Conservation (phyloP, 2,797 vertebrate species). For the Choloepus didactylus region DNA sequence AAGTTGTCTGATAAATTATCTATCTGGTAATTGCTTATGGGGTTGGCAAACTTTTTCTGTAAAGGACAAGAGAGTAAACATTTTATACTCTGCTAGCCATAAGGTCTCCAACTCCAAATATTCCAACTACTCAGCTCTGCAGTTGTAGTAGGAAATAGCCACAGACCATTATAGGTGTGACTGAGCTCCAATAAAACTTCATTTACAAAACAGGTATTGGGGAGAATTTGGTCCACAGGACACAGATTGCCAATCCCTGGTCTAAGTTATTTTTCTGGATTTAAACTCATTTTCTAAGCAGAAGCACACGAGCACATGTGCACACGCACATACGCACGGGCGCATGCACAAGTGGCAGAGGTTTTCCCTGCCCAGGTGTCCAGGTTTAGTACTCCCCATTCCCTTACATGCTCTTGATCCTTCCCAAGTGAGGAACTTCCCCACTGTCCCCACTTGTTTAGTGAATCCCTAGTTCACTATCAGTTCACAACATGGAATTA, state of each 20-base stretch:
- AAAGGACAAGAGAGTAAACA: not conserved
- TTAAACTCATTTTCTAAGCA: slow-evolving; percentile 23
- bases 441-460: not conserved
- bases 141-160: not conserved
- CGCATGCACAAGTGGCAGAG: not conserved
- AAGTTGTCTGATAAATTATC: not conserved
- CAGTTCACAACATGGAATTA: not conserved
- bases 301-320: not conserved
- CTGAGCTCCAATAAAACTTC: not conserved
- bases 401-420: not conserved
- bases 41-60: slow-evolving; percentile 4
- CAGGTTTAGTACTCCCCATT: not conserved
- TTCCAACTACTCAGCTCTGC: not conserved
- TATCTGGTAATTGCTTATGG: not conserved
- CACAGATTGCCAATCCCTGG: not conserved
- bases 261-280: not conserved
- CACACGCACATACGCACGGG: no score
- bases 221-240: not conserved
- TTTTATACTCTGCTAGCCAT: not conserved
- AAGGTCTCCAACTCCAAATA: not conserved
- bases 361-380: not conserved
- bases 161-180: not conserved
- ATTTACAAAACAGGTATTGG: not conserved
- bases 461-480: not conserved
- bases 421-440: not conserved